Conservation (phyloP, 2,113 vertebrate genomes). For the Cyrtonyx montezumae region DNA sequence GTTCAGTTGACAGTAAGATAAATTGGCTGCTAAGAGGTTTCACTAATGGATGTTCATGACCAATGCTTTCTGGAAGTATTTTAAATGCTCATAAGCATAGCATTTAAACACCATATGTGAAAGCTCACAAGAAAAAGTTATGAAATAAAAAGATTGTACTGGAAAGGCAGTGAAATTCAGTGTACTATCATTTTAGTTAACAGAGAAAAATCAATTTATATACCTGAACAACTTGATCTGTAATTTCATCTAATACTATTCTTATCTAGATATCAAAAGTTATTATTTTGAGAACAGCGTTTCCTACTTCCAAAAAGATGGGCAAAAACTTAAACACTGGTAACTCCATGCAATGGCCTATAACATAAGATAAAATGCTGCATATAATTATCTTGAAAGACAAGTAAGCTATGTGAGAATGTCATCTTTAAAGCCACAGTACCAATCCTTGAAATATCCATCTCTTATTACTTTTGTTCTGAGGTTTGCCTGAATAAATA, state of each 20-base stretch:
- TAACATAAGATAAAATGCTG: not conserved
- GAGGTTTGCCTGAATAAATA: not conserved
- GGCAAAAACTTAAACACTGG: not conserved
- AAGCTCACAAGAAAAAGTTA: not conserved
- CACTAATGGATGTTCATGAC: not conserved
- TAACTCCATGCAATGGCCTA: not conserved
- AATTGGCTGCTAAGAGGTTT: not conserved
- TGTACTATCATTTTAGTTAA: not conserved
- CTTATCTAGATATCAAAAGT: not conserved
- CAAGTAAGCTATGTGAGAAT: not conserved
- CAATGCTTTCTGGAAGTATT: not conserved
- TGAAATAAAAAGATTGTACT: not conserved
- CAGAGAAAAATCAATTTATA: not conserved
- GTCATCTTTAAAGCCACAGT: not conserved
- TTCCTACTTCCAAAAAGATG: not conserved
- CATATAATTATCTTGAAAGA: not conserved
- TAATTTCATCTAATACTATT: not conserved
- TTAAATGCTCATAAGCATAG: not conserved
- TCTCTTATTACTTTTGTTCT: not conserved
- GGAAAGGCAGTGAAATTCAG: not conserved
- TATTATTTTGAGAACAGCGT: not conserved
- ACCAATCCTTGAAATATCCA: not conserved
- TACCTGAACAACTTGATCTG: not conserved
- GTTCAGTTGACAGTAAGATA: not conserved
- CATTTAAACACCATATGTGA: not conserved